A percentile compares a stretch with the other conserved stretches of the same genome.
Conservation (phyloP, 2,113 vertebrate genomes). For the Notothenia coriiceps region DNA sequence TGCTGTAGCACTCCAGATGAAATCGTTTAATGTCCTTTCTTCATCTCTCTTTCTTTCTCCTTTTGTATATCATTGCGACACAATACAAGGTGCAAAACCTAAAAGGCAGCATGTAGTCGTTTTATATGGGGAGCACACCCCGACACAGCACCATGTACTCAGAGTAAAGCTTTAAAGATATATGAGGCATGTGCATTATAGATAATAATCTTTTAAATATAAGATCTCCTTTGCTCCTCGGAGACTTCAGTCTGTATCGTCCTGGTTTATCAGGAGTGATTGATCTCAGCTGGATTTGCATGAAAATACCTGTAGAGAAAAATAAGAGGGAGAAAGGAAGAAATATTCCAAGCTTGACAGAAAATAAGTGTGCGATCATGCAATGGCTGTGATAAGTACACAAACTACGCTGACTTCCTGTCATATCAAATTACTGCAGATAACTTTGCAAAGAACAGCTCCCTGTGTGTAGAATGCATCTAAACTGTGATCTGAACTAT, state of each 20-base stretch:
- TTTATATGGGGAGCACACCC: constrained; percentile 45
- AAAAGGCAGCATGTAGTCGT: constrained; percentile 35
- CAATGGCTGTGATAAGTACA: not conserved
- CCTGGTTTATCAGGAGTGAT: constrained; percentile 53
- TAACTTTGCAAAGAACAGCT: not conserved
- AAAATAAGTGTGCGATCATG: constrained; percentile 23
- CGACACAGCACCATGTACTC: constrained; percentile 36
- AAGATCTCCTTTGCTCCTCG: constrained; percentile 57
- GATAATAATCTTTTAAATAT: constrained; percentile 79
- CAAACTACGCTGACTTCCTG: constrained; percentile 15
- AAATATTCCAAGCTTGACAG: constrained; percentile 23
- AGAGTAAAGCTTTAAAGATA: constrained; percentile 70
- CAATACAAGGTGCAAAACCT: constrained; percentile 44
- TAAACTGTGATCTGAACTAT: constrained; percentile 40
- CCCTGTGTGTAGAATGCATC: constrained; percentile 5
- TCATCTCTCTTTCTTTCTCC: constrained; percentile 42
- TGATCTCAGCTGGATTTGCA: constrained; percentile 61
- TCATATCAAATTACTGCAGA: constrained; percentile 23
- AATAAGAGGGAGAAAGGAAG: constrained; percentile 1
- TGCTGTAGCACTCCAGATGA: constrained; percentile 61
- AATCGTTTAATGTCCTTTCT: constrained; percentile 74
- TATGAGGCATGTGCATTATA: constrained; percentile 70
- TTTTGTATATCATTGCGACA: constrained; percentile 66
- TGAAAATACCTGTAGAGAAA: constrained; percentile 39
- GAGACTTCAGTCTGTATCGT: constrained; percentile 47